phyloP scores from a whole-genome alignment of 2,797 vertebrate genomes.

The Pteropus rufus region DNA sequence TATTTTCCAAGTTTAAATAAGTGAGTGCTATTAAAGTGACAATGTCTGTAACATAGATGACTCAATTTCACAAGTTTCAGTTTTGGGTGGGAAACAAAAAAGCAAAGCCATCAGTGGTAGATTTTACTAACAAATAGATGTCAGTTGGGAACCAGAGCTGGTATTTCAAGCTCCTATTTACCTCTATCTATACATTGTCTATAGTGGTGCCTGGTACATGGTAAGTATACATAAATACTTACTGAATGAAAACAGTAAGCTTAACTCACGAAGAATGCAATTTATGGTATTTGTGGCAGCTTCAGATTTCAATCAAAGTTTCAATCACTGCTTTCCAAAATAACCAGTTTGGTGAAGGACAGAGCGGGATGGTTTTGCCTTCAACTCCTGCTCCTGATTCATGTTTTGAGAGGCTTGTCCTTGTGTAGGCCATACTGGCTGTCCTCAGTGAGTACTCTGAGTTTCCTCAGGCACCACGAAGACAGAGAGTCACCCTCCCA shows the following conservation, averaged over 20 bases:
- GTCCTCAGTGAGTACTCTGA: background rate
- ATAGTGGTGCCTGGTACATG: background rate
- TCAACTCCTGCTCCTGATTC: background rate
- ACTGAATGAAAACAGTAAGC: background rate
- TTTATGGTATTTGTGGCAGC: background rate
- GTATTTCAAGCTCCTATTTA: slow-evolving; percentile 9
- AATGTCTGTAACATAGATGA: background rate
- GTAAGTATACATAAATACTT: background rate
- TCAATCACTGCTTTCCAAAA: background rate
- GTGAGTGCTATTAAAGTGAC: background rate
- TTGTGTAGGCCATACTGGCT: background rate
- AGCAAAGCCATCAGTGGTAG: background rate
- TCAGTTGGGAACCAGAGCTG: background rate
- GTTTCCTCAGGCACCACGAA: background rate
- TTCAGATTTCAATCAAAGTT: background rate
- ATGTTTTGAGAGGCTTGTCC: background rate
- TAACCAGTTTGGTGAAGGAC: background rate
- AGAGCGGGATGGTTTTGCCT: background rate
- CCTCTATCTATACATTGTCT: background rate
- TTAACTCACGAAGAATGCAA: background rate
- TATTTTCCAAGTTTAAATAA: slow-evolving; percentile 39
- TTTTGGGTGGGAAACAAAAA: slow-evolving; percentile 12
- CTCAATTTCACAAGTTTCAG: slow-evolving; percentile 24
- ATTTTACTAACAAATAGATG: slow-evolving; percentile 12
- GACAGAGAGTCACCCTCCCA: background rate